phyloP scores from a whole-genome alignment of 2,113 vertebrate genomes.

The Tyrannus savana region DNA sequence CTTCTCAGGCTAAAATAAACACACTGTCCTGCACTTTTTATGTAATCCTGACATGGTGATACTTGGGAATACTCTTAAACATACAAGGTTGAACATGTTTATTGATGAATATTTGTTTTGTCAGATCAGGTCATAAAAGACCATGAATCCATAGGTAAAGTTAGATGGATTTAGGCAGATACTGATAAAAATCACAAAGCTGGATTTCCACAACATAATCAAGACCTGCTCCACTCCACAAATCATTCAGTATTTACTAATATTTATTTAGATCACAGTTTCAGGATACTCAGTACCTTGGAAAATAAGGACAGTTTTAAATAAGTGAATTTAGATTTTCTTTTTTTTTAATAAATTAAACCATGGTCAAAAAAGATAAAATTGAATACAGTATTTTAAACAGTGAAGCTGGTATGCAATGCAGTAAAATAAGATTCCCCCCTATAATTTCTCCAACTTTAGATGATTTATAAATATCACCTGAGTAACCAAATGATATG shows the following conservation, averaged over 20 bases:
- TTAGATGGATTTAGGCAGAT: not conserved
- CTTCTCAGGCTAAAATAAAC: not conserved
- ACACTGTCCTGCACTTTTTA: not conserved
- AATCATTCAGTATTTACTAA: not conserved
- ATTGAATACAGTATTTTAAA: not conserved
- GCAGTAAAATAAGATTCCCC: not conserved
- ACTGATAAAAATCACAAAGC: not conserved
- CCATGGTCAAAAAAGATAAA: rapidly evolving
- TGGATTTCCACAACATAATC: not conserved
- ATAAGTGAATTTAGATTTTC: not conserved
- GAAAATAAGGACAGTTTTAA: not conserved
- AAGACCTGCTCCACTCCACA: not conserved
- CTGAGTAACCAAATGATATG: constrained; percentile 96
- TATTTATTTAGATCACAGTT: not conserved
- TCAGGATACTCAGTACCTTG: not conserved
- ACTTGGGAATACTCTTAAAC: not conserved
- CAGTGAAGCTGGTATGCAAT: not conserved
- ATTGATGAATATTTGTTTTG: not conserved
- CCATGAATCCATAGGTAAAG: not conserved
- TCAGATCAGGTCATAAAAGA: not conserved
- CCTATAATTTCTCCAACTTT: not conserved
- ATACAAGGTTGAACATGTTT: not conserved
- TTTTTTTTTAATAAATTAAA: not conserved
- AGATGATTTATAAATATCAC: constrained; percentile 70
- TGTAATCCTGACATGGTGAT: not conserved